Conservation (phyloP, 2,888 invertebrate genomes). For the Neria commutata region DNA sequence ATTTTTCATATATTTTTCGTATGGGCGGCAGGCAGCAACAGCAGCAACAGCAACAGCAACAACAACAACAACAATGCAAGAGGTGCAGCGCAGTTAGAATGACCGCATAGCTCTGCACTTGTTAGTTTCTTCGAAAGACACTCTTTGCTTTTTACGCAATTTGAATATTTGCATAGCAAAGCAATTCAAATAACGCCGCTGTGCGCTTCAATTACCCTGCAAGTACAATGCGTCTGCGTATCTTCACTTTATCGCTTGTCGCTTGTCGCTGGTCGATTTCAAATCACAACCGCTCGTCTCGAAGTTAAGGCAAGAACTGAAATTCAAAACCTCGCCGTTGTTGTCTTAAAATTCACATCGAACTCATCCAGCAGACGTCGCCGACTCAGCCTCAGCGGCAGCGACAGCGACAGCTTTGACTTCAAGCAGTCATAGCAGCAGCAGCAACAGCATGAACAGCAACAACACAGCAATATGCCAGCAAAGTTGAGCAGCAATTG, state of each 20-base stretch:
- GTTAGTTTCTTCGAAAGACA: slow-evolving; percentile 3
- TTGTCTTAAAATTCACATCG: slow-evolving; percentile 52
- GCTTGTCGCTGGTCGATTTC: too few species aligned
- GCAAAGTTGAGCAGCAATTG: slow-evolving; percentile 19
- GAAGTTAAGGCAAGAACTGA: slow-evolving; percentile 54
- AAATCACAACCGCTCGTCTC: slow-evolving; percentile 47
- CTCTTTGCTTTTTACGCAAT: background rate
- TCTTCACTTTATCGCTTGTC: too few species aligned
- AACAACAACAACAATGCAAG: background rate
- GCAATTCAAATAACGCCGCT: background rate
- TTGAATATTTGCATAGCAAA: background rate
- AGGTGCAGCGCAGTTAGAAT: background rate
- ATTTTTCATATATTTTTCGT: slow-evolving; percentile 3
- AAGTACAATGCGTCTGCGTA: too few species aligned
- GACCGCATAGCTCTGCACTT: background rate
- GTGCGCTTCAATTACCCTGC: too few species aligned
- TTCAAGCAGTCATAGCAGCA: background rate
- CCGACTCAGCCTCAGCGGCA: slow-evolving; percentile 39
- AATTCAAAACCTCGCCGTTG: slow-evolving; percentile 46
- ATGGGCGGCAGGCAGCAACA: background rate
- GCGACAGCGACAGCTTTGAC: background rate
- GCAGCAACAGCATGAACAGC: slow-evolving; percentile 9
- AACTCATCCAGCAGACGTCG: slow-evolving; percentile 29
- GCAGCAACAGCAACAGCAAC: background rate
- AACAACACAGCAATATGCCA: background rate